These are phyloP conservation scores for Cassiopea xamachana DNA, from an alignment of 30 jellyfish, hydroid and myxozoan genomes.

Conservation along the genomic window DNA sequence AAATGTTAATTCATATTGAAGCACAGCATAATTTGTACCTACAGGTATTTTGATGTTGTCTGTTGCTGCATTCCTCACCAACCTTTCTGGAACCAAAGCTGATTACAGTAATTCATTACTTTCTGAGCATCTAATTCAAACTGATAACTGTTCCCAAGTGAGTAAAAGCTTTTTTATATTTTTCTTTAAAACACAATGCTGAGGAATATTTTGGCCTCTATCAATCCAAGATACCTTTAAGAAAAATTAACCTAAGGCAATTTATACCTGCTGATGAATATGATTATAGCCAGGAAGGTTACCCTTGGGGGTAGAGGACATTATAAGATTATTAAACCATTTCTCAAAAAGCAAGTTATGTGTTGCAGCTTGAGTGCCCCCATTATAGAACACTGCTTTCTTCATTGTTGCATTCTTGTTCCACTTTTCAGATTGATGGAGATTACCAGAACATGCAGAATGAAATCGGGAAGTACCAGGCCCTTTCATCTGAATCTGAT, in stretches of 20 bases:
- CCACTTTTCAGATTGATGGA: slow-evolving; percentile 7
- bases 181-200: no score
- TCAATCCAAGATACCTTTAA: no score
- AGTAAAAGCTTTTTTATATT: not conserved
- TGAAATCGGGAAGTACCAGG: slow-evolving; percentile 47
- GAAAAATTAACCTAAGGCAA: no score
- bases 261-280: no score
- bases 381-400: no score
- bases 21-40: not conserved
- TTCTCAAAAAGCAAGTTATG: no score
- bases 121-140: slow-evolving; percentile 29
- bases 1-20: no score
- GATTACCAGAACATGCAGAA: slow-evolving; percentile 13
- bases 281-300: no score
- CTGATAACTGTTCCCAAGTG: slow-evolving; percentile 39
- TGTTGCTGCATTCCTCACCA: slow-evolving; percentile 63
- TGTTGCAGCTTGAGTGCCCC: no score
- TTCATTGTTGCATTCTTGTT: not conserved
- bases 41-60: slow-evolving; percentile 68
- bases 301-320: no score
- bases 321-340: no score
- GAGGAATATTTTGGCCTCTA: no score
- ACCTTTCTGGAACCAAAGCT: slow-evolving; percentile 32
- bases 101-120: slow-evolving; percentile 15
- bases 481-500: slow-evolving; percentile 51